phyloP scores from a whole-genome alignment of 2,113 vertebrate species.

The Ammodytes marinus region DNA sequence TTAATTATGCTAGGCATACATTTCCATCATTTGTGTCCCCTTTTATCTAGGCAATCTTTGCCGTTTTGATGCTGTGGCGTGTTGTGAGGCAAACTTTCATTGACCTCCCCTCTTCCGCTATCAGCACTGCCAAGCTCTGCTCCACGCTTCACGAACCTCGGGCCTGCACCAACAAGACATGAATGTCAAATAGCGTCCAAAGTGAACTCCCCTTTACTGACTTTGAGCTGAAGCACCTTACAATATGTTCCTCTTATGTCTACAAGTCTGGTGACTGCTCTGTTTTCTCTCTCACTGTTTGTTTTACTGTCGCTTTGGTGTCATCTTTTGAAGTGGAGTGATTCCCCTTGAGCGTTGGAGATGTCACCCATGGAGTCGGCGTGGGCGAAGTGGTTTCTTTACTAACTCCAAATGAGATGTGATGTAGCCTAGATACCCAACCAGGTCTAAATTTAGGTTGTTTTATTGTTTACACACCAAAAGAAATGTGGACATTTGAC shows the following conservation, averaged over 20 bases:
- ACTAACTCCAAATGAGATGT: constrained; percentile 52
- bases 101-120: constrained; percentile 56
- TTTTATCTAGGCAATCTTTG: constrained; percentile 13
- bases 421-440: constrained; percentile 59
- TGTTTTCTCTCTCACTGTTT: constrained; percentile 16
- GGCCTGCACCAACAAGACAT: constrained; percentile 72
- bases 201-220: constrained; percentile 41
- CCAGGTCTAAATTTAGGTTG: constrained; percentile 59
- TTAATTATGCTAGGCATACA: background rate
- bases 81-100: constrained; percentile 63
- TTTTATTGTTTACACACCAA: constrained; percentile 49
- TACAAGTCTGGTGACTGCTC: constrained; percentile 19
- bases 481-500: constrained; percentile 37
- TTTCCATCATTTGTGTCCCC: background rate
- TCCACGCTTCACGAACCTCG: constrained; percentile 55
- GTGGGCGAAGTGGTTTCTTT: constrained; percentile 41
- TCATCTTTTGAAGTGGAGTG: constrained; percentile 50
- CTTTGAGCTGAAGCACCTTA: constrained; percentile 23
- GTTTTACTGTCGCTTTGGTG: constrained; percentile 35
- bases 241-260: constrained; percentile 21
- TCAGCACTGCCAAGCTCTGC: constrained; percentile 50
- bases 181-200: constrained; percentile 68
- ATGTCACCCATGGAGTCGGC: constrained; percentile 49
- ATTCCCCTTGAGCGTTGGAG: constrained; percentile 50
- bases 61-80: constrained; percentile 9